These are phyloP conservation scores for Thecophora atra DNA, from an alignment of 2,888 invertebrate species.

Conservation along the genomic window DNA sequence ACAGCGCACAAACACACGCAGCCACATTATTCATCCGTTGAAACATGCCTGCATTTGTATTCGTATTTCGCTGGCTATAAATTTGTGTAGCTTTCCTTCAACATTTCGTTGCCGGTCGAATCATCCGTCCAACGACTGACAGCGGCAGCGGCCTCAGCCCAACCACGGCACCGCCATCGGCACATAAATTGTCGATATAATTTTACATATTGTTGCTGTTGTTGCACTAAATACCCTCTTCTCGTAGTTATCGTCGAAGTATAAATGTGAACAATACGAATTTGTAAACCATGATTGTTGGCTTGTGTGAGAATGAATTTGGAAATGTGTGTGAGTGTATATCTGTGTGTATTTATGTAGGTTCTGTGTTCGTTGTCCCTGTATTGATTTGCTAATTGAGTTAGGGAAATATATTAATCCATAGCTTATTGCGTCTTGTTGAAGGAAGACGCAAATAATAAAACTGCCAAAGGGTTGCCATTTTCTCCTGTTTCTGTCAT, in stretches of 20 bases:
- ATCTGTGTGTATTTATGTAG: slow-evolving; percentile 8
- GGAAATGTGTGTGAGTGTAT: slow-evolving; percentile 1
- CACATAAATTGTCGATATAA: slow-evolving; percentile 27
- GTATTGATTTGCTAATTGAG: slow-evolving; percentile 35
- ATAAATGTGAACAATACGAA: neutral
- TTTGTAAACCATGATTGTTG: slow-evolving; percentile 14
- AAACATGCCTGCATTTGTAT: slow-evolving; percentile 17
- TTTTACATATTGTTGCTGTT: slow-evolving; percentile 10
- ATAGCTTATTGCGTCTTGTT: slow-evolving; percentile 15
- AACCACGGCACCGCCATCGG: slow-evolving; percentile 9
- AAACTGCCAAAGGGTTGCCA: slow-evolving; percentile 3
- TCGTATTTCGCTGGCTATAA: slow-evolving; percentile 7
- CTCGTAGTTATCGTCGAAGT: neutral
- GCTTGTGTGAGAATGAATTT: too few species aligned
- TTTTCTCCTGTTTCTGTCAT: neutral
- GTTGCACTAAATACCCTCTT: slow-evolving; percentile 26
- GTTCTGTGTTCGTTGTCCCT: neutral
- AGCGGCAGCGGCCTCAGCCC: neutral
- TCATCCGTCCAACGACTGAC: neutral
- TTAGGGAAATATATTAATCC: slow-evolving; percentile 33
- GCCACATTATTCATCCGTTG: neutral
- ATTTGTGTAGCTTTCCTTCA: slow-evolving; percentile 13
- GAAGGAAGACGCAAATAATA: neutral
- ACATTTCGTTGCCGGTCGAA: neutral
- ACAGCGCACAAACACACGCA: neutral